Base-by-base conservation (phyloP, 2,888 invertebrate species). In the Nomada ferruginata region DNA sequence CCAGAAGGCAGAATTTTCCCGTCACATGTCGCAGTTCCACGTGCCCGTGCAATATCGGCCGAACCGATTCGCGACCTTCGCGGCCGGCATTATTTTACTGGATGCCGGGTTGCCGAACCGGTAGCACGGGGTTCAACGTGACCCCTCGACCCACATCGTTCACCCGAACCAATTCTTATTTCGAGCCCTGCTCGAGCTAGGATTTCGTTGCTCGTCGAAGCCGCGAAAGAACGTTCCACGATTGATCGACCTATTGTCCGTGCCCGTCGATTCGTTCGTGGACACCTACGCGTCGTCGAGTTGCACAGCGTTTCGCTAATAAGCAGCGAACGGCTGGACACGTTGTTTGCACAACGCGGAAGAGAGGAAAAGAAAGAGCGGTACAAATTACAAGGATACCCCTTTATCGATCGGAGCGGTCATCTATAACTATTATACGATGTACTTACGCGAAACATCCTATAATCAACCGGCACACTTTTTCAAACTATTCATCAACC, bases 401-500 rank as follows among this genome's bases (percentile, higher is more conserved):
- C 82, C 64, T 77, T 87, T 78, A 80, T 86, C 86, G 85, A 87
- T 85, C 87, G 83, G 74, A 72, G 23, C 78, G 66, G 75, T 79
- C 78, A 73, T 82, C 87, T 76, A 73, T 86, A 72, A 86, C 84
- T 76, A 72, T 82, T 84, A 86, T 66, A 77, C 74, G 29, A 60
- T 50, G 79, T 63, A 79, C 73, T 79, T 78, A 74, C 76, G 74
- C 83, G 84, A 47, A 76, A 70, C 76, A 86, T 82, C 85, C 82
- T 88, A 85, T 87, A 87, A 87, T 87, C 85, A 88, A 74, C 59
- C 86, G 83, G 77, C 78, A 83, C 88, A 82, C 85, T 88, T 85
- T 88, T 86, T 83, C 86, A 66, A 86, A 81, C 85, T 88, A 87
- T 88, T 85, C 87, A 88, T 88, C 88, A 88, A 88, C 61, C 85